phyloP scores from a whole-genome alignment of 2,888 invertebrate genomes.

The Sacculina carcini region DNA sequence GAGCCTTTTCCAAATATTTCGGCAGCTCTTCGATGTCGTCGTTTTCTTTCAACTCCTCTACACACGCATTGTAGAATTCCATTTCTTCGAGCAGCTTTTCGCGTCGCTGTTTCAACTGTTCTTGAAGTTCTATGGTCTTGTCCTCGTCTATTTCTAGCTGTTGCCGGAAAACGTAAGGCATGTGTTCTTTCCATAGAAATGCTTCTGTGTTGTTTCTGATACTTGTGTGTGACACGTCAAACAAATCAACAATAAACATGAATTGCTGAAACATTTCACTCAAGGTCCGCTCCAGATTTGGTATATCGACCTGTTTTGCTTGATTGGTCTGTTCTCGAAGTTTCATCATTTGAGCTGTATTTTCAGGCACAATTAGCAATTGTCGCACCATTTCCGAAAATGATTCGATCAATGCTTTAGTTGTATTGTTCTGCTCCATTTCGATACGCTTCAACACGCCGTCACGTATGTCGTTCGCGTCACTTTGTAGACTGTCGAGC shows the following conservation, averaged over 20 bases:
- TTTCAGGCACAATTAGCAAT: constrained; percentile 46
- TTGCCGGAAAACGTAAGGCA: constrained; percentile 56
- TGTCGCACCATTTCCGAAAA: constrained; percentile 53
- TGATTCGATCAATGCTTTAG: constrained; percentile 60
- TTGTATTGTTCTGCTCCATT: too few species aligned
- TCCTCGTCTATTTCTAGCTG: constrained; percentile 48
- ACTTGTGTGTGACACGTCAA: constrained; percentile 49
- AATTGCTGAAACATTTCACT: neutral
- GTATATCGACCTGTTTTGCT: constrained; percentile 39
- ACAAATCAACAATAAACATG: constrained; percentile 54
- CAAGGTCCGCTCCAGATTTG: constrained; percentile 35
- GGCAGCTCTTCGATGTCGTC: constrained; percentile 58
- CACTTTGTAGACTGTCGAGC: too few species aligned
- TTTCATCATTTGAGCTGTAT: constrained; percentile 62
- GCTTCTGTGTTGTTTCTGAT: constrained; percentile 66
- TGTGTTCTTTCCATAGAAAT: constrained; percentile 60
- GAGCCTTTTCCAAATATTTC: constrained; percentile 54
- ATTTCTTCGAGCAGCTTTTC: constrained; percentile 58
- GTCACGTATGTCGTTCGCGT: too few species aligned
- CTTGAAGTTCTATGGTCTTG: constrained; percentile 65
- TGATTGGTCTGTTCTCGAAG: constrained; percentile 46
- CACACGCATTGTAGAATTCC: constrained; percentile 46
- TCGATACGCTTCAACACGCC: too few species aligned
- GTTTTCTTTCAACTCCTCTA: constrained; percentile 60
- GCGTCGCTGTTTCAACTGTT: constrained; percentile 41